Conservation (phyloP, 2,888 invertebrate species). For the Oxystoma pomonae region DNA sequence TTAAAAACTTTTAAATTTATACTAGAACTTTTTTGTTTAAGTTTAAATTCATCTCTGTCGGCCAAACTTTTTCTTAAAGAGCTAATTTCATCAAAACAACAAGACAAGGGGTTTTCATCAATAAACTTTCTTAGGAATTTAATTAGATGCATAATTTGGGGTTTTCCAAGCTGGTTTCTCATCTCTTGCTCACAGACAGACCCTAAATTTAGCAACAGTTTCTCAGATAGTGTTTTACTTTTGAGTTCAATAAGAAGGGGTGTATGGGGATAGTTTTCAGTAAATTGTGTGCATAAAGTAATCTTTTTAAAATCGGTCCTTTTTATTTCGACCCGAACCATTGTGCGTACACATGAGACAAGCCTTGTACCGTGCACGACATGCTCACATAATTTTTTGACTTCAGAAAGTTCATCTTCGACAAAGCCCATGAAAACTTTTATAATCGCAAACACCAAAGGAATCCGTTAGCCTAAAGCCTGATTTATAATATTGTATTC, state of each 20-base stretch:
- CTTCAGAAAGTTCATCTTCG: conserved; percentile 62
- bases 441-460: no score
- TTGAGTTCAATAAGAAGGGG: conserved; percentile 63
- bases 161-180: conserved; percentile 56
- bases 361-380: conserved; percentile 59
- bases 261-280: conserved; percentile 57
- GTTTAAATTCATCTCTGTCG: conserved; percentile 55
- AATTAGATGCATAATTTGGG: conserved; percentile 56
- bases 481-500: no score
- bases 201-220: conserved; percentile 58
- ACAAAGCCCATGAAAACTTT: conserved; percentile 60
- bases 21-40: conserved; percentile 63
- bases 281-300: conserved; percentile 63
- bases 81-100: conserved; percentile 68
- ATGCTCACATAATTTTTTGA: conserved; percentile 59
- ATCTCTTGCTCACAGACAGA: conserved; percentile 59
- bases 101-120: conserved; percentile 65
- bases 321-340: conserved; percentile 66
- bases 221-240: conserved; percentile 63
- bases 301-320: conserved; percentile 59
- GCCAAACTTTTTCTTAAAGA: conserved; percentile 53
- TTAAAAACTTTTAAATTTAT: conserved; percentile 56
- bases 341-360: conserved; percentile 60
- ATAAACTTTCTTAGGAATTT: conserved; percentile 62
- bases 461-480: no score